A percentile compares a stretch with the other conserved stretches of the same genome.
These are phyloP conservation scores for Chitala chitala DNA, from an alignment of 2,113 vertebrate species.

Conservation along the genomic window DNA sequence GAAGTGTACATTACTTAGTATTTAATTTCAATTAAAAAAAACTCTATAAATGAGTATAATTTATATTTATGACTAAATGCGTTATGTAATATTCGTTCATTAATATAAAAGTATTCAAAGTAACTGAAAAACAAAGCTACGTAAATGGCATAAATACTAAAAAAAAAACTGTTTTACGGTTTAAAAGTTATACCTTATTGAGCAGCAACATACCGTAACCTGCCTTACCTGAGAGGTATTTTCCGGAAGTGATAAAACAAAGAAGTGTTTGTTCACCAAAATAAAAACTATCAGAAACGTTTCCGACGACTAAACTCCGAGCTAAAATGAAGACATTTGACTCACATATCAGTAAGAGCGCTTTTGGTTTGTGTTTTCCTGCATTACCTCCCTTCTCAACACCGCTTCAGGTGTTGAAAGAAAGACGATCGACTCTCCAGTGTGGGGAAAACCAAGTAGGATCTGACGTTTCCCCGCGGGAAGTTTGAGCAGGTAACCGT, in stretches of 20 bases:
- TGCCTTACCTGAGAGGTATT: slow-evolving; percentile 57
- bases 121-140: too few relatives aligned
- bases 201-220: slow-evolving; percentile 49
- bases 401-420: slow-evolving; percentile 37
- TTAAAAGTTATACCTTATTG: background rate
- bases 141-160: background rate
- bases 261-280: slow-evolving; percentile 21
- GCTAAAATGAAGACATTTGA: background rate
- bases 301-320: background rate
- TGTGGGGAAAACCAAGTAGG: slow-evolving; percentile 43
- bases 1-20: background rate
- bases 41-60: background rate
- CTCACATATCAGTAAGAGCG: background rate
- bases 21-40: background rate
- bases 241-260: slow-evolving; percentile 61
- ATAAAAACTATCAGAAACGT: background rate
- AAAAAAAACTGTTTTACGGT: background rate
- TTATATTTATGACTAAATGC: background rate
- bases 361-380: background rate
- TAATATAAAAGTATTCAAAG: background rate
- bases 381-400: background rate
- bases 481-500: slow-evolving; percentile 50
- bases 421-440: slow-evolving; percentile 42
- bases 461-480: slow-evolving; percentile 43
- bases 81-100: background rate